A percentile compares a stretch with the other conserved stretches of the same genome.
Conservation (phyloP, 2,113 vertebrate species). For the Cochlearius cochlearius region DNA sequence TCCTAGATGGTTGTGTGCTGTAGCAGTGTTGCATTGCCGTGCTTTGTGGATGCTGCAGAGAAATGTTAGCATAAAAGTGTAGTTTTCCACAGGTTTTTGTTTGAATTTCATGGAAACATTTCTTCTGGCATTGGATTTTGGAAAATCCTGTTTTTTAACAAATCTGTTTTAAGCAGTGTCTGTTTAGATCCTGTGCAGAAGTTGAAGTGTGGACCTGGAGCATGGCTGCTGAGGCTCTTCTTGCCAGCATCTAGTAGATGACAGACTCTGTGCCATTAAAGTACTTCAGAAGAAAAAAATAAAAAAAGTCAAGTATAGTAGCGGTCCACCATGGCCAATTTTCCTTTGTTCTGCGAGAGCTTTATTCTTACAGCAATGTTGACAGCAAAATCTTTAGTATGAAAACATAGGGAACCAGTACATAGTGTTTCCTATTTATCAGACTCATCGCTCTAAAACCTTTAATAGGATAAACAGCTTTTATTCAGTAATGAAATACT, state of each 20-base stretch:
- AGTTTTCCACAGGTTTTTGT: constrained; percentile 3
- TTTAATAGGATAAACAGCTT: neutral
- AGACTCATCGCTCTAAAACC: neutral
- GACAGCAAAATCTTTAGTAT: neutral
- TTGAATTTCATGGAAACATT: constrained; percentile 26
- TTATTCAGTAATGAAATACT: neutral
- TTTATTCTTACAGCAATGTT: neutral
- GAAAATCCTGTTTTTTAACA: neutral
- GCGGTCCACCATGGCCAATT: neutral
- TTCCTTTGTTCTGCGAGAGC: neutral
- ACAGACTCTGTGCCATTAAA: neutral
- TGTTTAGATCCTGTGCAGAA: constrained; percentile 11
- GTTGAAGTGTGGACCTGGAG: constrained; percentile 6
- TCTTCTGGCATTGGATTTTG: neutral
- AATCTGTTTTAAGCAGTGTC: neutral
- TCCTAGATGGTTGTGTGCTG: neutral
- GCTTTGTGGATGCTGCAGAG: constrained; percentile 30
- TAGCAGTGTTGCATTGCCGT: constrained; percentile 13
- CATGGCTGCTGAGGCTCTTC: neutral
- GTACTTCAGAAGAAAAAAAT: neutral
- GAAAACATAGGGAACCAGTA: neutral
- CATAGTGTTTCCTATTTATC: neutral
- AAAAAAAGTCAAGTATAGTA: neutral
- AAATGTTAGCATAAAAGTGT: neutral
- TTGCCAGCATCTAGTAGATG: constrained; percentile 19